These are phyloP conservation scores for Platysteira castanea DNA, from an alignment of 2,113 vertebrate genomes.

Conservation along the genomic window DNA sequence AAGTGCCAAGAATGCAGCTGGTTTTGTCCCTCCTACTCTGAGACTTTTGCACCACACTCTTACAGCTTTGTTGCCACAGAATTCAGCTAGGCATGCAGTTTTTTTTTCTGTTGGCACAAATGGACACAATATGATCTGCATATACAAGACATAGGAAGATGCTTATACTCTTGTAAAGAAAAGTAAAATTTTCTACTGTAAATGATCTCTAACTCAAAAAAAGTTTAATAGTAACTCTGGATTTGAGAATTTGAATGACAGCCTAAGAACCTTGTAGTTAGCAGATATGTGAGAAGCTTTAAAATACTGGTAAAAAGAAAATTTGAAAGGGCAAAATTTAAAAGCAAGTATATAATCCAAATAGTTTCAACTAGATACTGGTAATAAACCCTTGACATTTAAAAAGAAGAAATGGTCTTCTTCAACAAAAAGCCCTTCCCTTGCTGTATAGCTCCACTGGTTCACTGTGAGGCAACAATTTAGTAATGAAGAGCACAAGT, in stretches of 20 bases:
- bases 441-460: not conserved
- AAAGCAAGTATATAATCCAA: not conserved
- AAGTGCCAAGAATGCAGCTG: not conserved
- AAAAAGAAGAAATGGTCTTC: not conserved
- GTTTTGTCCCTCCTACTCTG: not conserved
- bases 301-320: not conserved
- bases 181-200: not conserved
- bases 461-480: not conserved
- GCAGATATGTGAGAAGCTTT: not conserved
- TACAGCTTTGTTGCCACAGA: not conserved
- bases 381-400: not conserved
- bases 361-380: not conserved
- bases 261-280: not conserved
- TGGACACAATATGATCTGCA: not conserved
- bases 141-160: not conserved
- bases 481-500: not conserved
- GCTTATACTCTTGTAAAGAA: not conserved
- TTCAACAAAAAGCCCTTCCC: not conserved
- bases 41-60: not conserved
- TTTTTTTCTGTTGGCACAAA: not conserved
- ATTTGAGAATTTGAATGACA: not conserved
- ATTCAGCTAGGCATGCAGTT: not conserved
- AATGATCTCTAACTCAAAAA: not conserved
- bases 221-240: not conserved
- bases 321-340: not conserved